phyloP scores from a whole-genome alignment of 2,888 invertebrate species.

The Brenthis daphne region DNA sequence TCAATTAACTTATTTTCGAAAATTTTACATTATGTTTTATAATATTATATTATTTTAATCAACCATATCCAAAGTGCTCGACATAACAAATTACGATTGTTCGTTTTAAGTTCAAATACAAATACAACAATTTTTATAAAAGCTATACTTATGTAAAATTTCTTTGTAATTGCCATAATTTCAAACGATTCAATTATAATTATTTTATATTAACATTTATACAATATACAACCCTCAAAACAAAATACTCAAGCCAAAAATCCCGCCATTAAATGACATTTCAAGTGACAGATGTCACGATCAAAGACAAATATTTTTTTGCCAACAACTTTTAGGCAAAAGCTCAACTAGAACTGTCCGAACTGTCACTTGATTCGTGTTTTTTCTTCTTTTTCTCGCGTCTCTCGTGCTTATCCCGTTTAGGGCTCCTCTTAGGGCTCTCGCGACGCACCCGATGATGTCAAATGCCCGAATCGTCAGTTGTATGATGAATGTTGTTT shows the following conservation, averaged over 20 bases:
- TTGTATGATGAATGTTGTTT: conserved; percentile 75
- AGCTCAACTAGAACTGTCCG: conserved; percentile 70
- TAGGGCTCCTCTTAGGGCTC: conserved; percentile 48
- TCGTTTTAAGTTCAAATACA: too few species aligned
- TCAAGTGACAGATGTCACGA: conserved; percentile 8
- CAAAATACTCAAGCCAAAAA: conserved; percentile 1
- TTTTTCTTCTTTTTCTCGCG: conserved; percentile 59
- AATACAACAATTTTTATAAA: too few species aligned
- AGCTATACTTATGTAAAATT: too few species aligned
- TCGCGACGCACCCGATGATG: conserved; percentile 73
- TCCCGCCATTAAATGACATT: neutral
- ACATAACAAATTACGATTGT: too few species aligned
- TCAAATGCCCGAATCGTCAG: conserved; percentile 79
- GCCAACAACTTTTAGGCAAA: conserved; percentile 3
- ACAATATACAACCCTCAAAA: conserved; percentile 10
- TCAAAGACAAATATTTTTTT: conserved; percentile 21
- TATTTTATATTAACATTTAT: neutral
- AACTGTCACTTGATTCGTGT: conserved; percentile 58
- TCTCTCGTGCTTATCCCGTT: conserved; percentile 51
- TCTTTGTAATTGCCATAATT: too few species aligned
- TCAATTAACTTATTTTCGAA: too few species aligned
- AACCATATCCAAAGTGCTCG: too few species aligned
- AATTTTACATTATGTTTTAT: too few species aligned
- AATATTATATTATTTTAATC: too few species aligned
- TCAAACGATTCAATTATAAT: neutral